phyloP scores from a whole-genome alignment of 53 echinoderm and acorn worm genomes.

The Patiria pectinifera region DNA sequence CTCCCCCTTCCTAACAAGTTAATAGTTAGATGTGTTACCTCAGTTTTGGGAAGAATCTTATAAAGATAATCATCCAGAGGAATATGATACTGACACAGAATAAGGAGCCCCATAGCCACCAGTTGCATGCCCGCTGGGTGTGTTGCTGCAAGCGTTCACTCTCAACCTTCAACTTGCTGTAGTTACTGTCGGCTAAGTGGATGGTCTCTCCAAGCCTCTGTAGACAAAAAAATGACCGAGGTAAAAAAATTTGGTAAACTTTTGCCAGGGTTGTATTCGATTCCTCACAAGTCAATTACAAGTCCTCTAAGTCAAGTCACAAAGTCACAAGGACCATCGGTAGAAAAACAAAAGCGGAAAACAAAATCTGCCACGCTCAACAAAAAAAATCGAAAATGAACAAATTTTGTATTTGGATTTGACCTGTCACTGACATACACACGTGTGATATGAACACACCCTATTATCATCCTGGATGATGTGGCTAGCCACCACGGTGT shows the following conservation, averaged over 20 bases:
- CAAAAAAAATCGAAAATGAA: too few species aligned
- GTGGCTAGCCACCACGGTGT: conserved; percentile 84
- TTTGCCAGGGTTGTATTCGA: too few species aligned
- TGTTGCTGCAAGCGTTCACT: conserved; percentile 88
- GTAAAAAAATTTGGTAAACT: too few species aligned
- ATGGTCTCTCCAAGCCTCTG: conserved; percentile 85
- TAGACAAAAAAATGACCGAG: not conserved
- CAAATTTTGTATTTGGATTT: too few species aligned
- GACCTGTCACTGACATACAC: not conserved
- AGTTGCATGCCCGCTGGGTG: conserved; percentile 91
- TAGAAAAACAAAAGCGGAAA: too few species aligned
- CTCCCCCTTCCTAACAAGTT: not conserved
- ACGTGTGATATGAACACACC: conserved; percentile 27
- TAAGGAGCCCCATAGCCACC: conserved; percentile 95
- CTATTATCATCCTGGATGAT: conserved; percentile 89
- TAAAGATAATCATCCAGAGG: conserved; percentile 96
- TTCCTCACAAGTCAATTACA: too few species aligned
- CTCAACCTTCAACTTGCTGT: conserved; percentile 87
- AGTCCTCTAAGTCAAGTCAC: too few species aligned
- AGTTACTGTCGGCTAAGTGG: conserved; percentile 86
- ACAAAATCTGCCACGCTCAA: too few species aligned
- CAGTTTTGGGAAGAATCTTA: conserved; percentile 85
- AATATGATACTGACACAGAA: conserved; percentile 88
- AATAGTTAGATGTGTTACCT: conserved; percentile 53
- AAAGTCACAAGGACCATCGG: too few species aligned